A percentile compares a stretch with the other conserved stretches of the same genome.
Conservation (phyloP, 1,140 invertebrate genomes). For the Cyclargus thomasi region DNA sequence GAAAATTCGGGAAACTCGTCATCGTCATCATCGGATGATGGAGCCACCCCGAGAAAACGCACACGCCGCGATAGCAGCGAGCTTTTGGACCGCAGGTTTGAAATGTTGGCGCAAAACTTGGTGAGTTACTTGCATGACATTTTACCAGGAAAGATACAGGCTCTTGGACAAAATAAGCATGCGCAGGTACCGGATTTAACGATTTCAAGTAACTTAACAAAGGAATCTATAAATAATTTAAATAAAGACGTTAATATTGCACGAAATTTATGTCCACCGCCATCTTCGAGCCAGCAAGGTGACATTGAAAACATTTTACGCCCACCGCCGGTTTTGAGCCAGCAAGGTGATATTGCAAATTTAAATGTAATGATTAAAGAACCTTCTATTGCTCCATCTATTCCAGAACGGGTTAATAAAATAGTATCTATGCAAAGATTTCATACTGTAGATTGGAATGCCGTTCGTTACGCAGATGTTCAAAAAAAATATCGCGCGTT, state of each 20-base stretch:
- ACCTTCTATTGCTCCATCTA: constrained; percentile 5
- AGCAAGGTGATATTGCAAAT: not conserved
- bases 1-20: no score
- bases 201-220: not conserved
- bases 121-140: constrained; percentile 25
- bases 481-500: constrained; percentile 30
- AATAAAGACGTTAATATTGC: not conserved
- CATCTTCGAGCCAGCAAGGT: not conserved
- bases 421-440: constrained; percentile 19
- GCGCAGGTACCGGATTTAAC: not conserved
- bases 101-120: constrained; percentile 21
- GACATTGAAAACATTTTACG: constrained; percentile 8
- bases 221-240: not conserved
- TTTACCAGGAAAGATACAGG: not conserved
- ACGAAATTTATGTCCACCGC: not conserved
- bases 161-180: not conserved
- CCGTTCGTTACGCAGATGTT: constrained; percentile 28
- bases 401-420: constrained; percentile 16
- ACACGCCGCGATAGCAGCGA: not conserved
- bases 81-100: constrained; percentile 22
- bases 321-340: not conserved
- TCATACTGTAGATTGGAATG: constrained; percentile 26
- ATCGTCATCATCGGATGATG: constrained; percentile 14
- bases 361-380: constrained; percentile 20
- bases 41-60: constrained; percentile 11